These are phyloP conservation scores for Leuciscus waleckii DNA, from an alignment of 2,797 vertebrate genomes.

Conservation along the genomic window DNA sequence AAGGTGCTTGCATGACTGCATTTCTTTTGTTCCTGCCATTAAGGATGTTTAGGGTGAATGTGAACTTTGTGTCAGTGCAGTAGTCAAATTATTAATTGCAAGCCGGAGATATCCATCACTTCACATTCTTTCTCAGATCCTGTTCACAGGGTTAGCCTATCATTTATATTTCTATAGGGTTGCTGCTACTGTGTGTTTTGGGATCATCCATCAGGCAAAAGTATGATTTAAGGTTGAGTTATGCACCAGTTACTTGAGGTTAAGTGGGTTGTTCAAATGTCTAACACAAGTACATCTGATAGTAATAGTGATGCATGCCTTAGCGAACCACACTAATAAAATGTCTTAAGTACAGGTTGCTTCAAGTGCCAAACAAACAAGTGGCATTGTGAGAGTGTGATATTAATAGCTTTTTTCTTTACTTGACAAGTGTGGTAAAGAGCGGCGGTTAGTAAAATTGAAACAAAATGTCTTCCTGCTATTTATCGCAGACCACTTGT, in stretches of 20 bases:
- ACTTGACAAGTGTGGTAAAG: neutral
- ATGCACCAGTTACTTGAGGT: constrained; percentile 7
- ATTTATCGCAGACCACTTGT: neutral
- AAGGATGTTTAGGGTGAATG: constrained; percentile 36
- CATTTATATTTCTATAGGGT: neutral
- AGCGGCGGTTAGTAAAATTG: neutral
- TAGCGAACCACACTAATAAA: neutral
- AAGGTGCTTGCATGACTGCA: constrained; percentile 42
- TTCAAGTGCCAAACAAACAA: neutral
- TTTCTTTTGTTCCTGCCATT: constrained; percentile 40
- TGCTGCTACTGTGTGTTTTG: neutral
- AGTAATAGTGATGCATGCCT: neutral
- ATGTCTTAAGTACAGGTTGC: neutral
- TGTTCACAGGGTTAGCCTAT: neutral
- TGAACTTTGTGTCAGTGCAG: constrained; percentile 27
- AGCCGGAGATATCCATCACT: neutral
- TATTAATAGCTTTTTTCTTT: constrained; percentile 22
- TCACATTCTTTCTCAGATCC: neutral
- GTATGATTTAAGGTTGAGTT: neutral
- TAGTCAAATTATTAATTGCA: constrained; percentile 15
- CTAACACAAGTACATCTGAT: neutral
- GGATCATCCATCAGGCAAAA: neutral
- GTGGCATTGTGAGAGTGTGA: neutral
- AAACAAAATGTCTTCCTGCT: neutral
- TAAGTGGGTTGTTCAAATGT: neutral